A percentile compares a stretch with the other conserved stretches of the same genome.
Evolutionary conservation across 2,113 vertebrate genomes (phyloP).

Genomic region (Cranoglanis bouderius): DNA sequence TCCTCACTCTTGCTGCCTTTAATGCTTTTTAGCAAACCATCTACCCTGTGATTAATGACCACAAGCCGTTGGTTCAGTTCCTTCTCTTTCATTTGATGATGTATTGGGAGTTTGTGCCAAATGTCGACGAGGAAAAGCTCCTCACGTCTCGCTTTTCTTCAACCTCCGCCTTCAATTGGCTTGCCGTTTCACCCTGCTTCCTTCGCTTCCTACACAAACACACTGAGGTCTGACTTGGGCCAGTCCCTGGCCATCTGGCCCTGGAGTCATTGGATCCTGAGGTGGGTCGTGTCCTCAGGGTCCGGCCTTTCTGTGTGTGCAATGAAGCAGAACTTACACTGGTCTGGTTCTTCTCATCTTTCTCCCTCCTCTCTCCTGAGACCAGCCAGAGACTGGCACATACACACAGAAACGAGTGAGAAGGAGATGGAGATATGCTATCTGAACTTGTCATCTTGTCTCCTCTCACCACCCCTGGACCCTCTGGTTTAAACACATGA

Average conservation of each 20-base stretch:
- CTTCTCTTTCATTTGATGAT: conserved; percentile 39
- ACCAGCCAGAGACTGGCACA: conserved; percentile 22
- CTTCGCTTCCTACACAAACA: conserved; percentile 14
- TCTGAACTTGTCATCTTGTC: conserved; percentile 59
- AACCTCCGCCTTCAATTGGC: conserved; percentile 18
- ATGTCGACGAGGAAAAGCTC: conserved; percentile 24
- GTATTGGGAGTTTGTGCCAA: conserved; percentile 35
- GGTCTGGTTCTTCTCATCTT: conserved; percentile 42
- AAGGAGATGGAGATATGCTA: conserved; percentile 45
- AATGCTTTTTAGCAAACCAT: conserved; percentile 37
- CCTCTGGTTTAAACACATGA: conserved; percentile 19
- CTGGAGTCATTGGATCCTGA: conserved; percentile 44
- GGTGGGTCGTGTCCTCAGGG: conserved; percentile 47
- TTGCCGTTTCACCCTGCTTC: conserved; percentile 35
- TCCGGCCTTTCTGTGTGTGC: conserved; percentile 45
- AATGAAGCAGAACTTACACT: conserved; percentile 21
- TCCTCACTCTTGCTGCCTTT: conserved; percentile 9
- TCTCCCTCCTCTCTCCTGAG: conserved; percentile 42
- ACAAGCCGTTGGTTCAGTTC: conserved; percentile 33
- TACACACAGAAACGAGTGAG: background rate
- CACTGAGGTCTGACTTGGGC: conserved; percentile 11
- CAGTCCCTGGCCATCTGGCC: conserved; percentile 50
- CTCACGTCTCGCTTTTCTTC: conserved; percentile 30
- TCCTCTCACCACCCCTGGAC: conserved; percentile 26
- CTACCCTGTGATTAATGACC: conserved; percentile 43